phyloP scores from a whole-genome alignment of 30 jellyfish, hydroid and myxozoan species.

The Catostylus mosaicus region DNA sequence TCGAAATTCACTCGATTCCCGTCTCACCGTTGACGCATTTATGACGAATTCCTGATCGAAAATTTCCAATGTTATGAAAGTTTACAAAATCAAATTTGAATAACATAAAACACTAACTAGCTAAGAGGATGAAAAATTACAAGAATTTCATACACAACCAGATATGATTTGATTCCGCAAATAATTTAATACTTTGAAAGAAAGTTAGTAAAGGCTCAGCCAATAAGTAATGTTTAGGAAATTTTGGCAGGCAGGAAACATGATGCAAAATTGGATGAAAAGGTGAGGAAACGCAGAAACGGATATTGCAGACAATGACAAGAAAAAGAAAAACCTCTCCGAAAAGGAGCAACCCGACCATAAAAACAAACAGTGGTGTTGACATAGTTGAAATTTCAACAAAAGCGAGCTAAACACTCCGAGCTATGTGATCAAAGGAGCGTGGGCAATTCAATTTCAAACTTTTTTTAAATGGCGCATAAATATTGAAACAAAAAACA shows the following conservation, averaged over 20 bases:
- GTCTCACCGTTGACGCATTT: background rate
- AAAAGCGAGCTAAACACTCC: slow-evolving; percentile 5
- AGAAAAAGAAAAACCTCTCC: slow-evolving; percentile 1
- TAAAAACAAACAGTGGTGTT: slow-evolving; percentile 33
- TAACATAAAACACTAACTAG: background rate
- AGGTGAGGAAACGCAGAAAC: slow-evolving; percentile 24
- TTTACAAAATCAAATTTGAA: background rate
- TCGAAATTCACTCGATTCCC: background rate
- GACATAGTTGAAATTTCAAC: slow-evolving; percentile 15
- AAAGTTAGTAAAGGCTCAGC: too few relatives aligned
- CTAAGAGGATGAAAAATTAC: background rate
- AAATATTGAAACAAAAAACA: background rate
- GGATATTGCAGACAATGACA: slow-evolving; percentile 14
- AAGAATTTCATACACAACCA: background rate
- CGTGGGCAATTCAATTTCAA: background rate
- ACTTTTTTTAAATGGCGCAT: background rate
- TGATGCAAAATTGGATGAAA: background rate
- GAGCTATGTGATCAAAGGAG: background rate
- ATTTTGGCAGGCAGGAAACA: background rate
- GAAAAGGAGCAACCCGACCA: slow-evolving; percentile 20
- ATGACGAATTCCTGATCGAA: background rate
- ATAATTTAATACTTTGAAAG: too few relatives aligned
- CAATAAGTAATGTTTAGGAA: background rate
- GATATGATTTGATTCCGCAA: too few relatives aligned
- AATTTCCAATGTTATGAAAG: background rate